A percentile compares a stretch with the other conserved stretches of the same genome.
Evolutionary conservation across 2,888 invertebrate species (phyloP).

Genomic region (Helleia helle): DNA sequence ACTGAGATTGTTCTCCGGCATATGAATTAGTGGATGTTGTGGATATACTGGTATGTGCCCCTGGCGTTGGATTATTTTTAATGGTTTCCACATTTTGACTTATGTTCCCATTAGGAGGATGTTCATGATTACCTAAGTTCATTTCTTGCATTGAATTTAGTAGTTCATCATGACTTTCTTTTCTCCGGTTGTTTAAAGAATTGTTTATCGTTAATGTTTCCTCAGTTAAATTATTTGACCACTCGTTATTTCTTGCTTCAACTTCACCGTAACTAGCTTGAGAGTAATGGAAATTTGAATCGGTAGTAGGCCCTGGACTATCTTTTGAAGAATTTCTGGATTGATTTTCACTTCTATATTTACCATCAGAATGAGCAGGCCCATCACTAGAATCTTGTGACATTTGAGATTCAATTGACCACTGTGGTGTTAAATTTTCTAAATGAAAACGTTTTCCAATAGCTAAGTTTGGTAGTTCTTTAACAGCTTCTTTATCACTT

Average conservation of each 20-base stretch:
- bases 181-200: conserved; percentile 29
- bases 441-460: conserved; percentile 54
- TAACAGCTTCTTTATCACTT: conserved; percentile 51
- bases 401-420: conserved; percentile 79
- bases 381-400: conserved; percentile 79
- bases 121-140: conserved; percentile 45
- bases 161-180: conserved; percentile 45
- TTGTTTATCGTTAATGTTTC: conserved; percentile 31
- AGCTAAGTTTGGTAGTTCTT: conserved; percentile 60
- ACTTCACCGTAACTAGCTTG: conserved; percentile 40
- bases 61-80: conserved; percentile 6
- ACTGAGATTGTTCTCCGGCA: conserved; percentile 2
- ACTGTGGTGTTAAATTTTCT: conserved; percentile 71
- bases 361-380: conserved; percentile 75
- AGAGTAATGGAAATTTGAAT: conserved; percentile 54
- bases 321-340: conserved; percentile 68
- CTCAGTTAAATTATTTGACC: conserved; percentile 39
- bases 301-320: conserved; percentile 54
- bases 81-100: conserved; percentile 19
- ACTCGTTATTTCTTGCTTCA: conserved; percentile 40
- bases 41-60: not conserved
- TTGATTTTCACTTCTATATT: conserved; percentile 73
- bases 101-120: conserved; percentile 26
- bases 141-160: conserved; percentile 48
- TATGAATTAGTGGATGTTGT: not conserved